phyloP scores from a whole-genome alignment of 2,888 invertebrate species.

The Cantharis nigra region DNA sequence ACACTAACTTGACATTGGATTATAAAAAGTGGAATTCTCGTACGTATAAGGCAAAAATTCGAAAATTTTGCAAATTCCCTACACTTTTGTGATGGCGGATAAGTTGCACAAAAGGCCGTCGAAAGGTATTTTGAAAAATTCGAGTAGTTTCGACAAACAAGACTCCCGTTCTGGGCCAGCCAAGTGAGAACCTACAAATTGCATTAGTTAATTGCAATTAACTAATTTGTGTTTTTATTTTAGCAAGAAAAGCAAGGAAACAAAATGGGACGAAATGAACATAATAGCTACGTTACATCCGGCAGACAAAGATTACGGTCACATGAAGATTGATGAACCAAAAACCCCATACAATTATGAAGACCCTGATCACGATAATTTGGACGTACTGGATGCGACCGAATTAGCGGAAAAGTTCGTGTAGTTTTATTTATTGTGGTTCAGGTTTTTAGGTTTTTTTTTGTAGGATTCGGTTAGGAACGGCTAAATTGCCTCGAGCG shows the following conservation, averaged over 20 bases:
- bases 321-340: constrained; percentile 98
- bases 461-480: constrained; percentile 53
- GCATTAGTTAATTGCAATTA: not conserved
- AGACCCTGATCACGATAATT: constrained; percentile 58
- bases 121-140: constrained; percentile 91
- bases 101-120: constrained; percentile 82
- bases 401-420: constrained; percentile 73
- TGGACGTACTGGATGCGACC: constrained; percentile 66
- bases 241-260: constrained; percentile 58
- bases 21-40: not conserved
- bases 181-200: constrained; percentile 28
- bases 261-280: constrained; percentile 98
- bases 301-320: constrained; percentile 97
- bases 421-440: not conserved
- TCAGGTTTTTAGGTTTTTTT: not conserved
- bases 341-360: constrained; percentile 87
- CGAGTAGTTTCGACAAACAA: constrained; percentile 85
- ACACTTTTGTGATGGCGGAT: constrained; percentile 64
- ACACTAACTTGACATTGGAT: constrained; percentile 8
- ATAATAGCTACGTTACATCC: constrained; percentile 98
- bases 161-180: constrained; percentile 42
- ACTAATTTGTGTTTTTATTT: not conserved
- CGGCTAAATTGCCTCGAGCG: constrained; percentile 56
- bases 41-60: not conserved
- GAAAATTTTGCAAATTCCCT: not conserved